Percentiles rank a stretch among this genome's conserved stretches.
These are phyloP conservation scores for Caenorhabditis angaria DNA, from an alignment of 2,888 invertebrate genomes.

Conservation along the genomic window DNA sequence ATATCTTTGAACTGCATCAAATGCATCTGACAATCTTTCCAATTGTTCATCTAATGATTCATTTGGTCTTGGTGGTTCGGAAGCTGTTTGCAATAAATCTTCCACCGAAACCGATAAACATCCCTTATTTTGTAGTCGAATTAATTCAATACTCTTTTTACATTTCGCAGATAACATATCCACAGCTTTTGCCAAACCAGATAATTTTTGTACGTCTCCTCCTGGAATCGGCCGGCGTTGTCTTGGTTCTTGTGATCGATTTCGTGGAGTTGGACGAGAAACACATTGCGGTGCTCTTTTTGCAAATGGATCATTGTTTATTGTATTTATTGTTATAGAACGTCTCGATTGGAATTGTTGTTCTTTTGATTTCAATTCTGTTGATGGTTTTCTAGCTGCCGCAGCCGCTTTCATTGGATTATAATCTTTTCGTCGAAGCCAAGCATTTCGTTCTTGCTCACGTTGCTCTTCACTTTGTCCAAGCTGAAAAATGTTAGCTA, in stretches of 20 bases:
- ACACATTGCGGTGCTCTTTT: slow-evolving; percentile 17
- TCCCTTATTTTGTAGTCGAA: slow-evolving; percentile 61
- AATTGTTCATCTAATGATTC: slow-evolving; percentile 57
- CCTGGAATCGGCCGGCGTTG: too few relatives aligned
- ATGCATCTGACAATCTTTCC: slow-evolving; percentile 57
- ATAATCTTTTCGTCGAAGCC: slow-evolving; percentile 93
- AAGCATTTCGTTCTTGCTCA: slow-evolving; percentile 90
- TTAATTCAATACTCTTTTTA: slow-evolving; percentile 69
- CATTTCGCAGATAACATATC: slow-evolving; percentile 70
- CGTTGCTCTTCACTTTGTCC: slow-evolving; percentile 43
- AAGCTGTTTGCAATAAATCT: slow-evolving; percentile 56
- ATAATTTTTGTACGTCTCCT: slow-evolving; percentile 23
- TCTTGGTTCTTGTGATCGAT: slow-evolving; percentile 40
- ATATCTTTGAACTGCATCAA: slow-evolving; percentile 59
- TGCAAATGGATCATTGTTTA: slow-evolving; percentile 21
- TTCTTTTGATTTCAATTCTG: slow-evolving; percentile 11
- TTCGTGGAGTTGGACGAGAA: slow-evolving; percentile 19
- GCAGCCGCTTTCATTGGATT: slow-evolving; percentile 93
- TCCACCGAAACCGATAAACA: slow-evolving; percentile 63
- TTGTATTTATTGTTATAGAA: slow-evolving; percentile 64
- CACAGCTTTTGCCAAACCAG: slow-evolving; percentile 57
- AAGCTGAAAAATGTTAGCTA: slow-evolving; percentile 17
- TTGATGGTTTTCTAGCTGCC: slow-evolving; percentile 60
- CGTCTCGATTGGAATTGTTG: slow-evolving; percentile 64
- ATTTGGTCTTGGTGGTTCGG: slow-evolving; percentile 51